These are phyloP conservation scores for Acleris emargana DNA, from an alignment of 2,888 invertebrate species.

Conservation along the genomic window DNA sequence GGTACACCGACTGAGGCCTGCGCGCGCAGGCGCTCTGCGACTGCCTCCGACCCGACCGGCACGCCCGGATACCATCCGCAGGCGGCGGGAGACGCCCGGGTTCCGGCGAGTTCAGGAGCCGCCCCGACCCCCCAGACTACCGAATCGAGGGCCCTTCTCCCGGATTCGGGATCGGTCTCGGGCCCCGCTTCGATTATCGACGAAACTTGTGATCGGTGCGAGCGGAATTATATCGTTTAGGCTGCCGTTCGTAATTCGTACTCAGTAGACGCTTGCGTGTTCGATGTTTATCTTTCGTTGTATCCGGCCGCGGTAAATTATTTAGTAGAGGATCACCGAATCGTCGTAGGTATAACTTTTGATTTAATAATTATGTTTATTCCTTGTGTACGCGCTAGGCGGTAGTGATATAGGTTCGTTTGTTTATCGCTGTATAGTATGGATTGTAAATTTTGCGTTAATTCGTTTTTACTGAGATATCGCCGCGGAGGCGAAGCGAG, in stretches of 20 bases:
- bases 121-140: too few relatives aligned
- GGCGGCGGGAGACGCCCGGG: too few relatives aligned
- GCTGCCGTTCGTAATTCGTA: conserved; percentile 26
- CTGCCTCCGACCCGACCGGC: too few relatives aligned
- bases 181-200: conserved; percentile 72
- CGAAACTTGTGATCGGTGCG: conserved; percentile 77
- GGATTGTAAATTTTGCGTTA: conserved; percentile 75
- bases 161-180: background rate
- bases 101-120: too few relatives aligned
- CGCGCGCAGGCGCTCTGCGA: too few relatives aligned
- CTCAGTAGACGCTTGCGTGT: conserved; percentile 41
- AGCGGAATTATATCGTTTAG: conserved; percentile 29
- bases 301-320: conserved; percentile 15
- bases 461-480: conserved; percentile 51
- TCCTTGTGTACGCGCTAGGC: conserved; percentile 38
- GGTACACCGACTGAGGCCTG: conserved; percentile 89
- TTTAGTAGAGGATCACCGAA: conserved; percentile 17
- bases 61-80: background rate
- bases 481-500: conserved; percentile 61
- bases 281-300: conserved; percentile 39
- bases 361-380: conserved; percentile 35
- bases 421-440: conserved; percentile 58
- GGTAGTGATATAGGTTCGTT: conserved; percentile 35
- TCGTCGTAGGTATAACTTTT: conserved; percentile 27
- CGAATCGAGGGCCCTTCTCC: background rate